Base-by-base conservation (phyloP, 2,113 vertebrate species). In the Prunella himalayana region DNA sequence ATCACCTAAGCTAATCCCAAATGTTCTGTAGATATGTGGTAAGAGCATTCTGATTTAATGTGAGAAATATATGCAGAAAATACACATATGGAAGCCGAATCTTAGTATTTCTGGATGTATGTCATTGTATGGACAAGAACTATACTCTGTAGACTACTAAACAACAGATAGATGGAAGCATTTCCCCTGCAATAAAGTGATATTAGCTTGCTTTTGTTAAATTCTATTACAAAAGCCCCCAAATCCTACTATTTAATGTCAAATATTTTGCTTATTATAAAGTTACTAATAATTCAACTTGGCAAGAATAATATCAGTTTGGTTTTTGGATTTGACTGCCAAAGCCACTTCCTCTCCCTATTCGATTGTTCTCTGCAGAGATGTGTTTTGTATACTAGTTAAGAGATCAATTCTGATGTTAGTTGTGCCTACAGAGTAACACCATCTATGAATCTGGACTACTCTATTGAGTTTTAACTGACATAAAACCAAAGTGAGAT, bases 1-100 rank as follows among this genome's bases (percentile, higher is more conserved):
- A 59, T 8, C 41, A 13, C 0, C 3, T 30, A 49, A 23, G 4
- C 3, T 22, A 65, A 41, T 12, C 1, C 2, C n/a, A 65, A 70
- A 75, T 61, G 70, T 21, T 70, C 10, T 66, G 37, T 25, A 77
- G 13, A 15, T 60, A 41, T 56, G 11, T 41, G 25, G 37, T 54
- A 12, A 90, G 4, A 73, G 1, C 4, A 70, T 13, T 73, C 10
- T 23, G 19, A 79, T 15, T 39, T 39, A 88, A 64, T 37, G 19
- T 11, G 41, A 79, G 25, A 76, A 76, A 68, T 25, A 54, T 2
- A 13, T 35, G 14, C 31, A 89, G 27, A 50, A 91, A 65, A 23
- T 0, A 1, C 13, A 65, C 1, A 91, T 71, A 70, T 9, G 4
- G 28, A 78, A 80, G 21, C 11, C 11, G 8, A 81, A 64, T 15